Percentiles rank a stretch among this genome's conserved stretches.
Evolutionary conservation across 2,797 vertebrate species (phyloP).

Genomic region (Phrynocephalus guinanensis): DNA sequence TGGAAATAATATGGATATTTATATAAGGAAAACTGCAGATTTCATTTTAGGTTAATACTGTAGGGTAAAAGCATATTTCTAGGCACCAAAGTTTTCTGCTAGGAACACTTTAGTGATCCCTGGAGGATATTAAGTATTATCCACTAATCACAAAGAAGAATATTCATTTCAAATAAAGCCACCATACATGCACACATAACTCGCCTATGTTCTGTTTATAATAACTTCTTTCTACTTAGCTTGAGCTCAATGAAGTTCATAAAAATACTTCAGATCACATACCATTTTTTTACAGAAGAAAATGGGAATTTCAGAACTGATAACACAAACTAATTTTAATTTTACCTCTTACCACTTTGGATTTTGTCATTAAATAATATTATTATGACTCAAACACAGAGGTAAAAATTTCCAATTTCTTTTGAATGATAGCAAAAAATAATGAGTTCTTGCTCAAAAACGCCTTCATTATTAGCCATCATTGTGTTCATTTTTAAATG

Average conservation of each 20-base stretch:
- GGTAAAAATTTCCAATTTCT: constrained; percentile 28
- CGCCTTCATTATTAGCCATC: neutral
- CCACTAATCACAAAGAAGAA: constrained; percentile 46
- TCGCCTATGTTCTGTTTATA: constrained; percentile 20
- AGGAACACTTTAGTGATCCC: neutral
- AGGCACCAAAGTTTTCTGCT: neutral
- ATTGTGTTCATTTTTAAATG: neutral
- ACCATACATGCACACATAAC: neutral
- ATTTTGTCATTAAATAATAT: constrained; percentile 23
- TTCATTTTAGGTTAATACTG: neutral
- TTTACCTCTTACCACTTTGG: neutral
- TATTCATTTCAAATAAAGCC: constrained; percentile 26
- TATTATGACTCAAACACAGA: neutral
- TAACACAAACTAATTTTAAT: constrained; percentile 20
- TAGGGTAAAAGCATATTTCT: neutral
- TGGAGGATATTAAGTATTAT: constrained; percentile 40
- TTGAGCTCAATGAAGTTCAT: constrained; percentile 33
- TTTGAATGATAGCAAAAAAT: constrained; percentile 1
- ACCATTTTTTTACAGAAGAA: constrained; percentile 23
- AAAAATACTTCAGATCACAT: neutral
- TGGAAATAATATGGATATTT: neutral
- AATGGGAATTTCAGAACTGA: constrained; percentile 19
- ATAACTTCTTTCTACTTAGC: constrained; percentile 39
- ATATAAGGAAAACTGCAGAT: neutral
- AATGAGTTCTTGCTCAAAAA: constrained; percentile 6